A percentile compares a stretch with the other conserved stretches of the same genome.
These are phyloP conservation scores for Apodemia mormo DNA, from an alignment of 2,888 invertebrate species.

Conservation along the genomic window DNA sequence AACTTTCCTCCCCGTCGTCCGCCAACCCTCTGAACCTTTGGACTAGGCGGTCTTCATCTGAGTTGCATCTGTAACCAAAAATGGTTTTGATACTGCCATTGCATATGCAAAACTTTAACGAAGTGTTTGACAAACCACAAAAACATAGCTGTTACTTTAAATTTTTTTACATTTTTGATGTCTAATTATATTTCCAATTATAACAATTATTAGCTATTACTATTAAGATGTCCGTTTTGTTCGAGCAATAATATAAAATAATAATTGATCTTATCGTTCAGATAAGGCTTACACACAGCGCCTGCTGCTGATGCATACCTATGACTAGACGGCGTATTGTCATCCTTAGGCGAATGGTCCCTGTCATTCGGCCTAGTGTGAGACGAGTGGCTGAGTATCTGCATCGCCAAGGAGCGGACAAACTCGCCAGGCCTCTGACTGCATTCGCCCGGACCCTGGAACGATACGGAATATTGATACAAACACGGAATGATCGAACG, in stretches of 20 bases:
- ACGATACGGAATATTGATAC: too few relatives aligned
- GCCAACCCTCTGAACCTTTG: constrained; percentile 57
- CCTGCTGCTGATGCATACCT: constrained; percentile 26
- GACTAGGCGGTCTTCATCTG: constrained; percentile 59
- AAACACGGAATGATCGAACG: too few relatives aligned
- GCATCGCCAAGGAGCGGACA: constrained; percentile 91
- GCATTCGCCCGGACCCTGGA: constrained; percentile 88
- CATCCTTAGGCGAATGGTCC: constrained; percentile 43
- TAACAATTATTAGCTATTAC: too few relatives aligned
- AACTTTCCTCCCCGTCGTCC: constrained; percentile 68
- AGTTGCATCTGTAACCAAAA: constrained; percentile 54
- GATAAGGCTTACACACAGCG: too few relatives aligned
- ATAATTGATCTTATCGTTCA: too few relatives aligned
- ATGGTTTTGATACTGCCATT: neutral
- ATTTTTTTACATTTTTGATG: too few relatives aligned
- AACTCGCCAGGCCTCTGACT: constrained; percentile 93
- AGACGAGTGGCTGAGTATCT: constrained; percentile 88
- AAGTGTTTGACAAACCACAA: too few relatives aligned
- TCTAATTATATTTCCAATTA: too few relatives aligned
- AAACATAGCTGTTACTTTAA: too few relatives aligned
- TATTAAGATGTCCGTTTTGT: too few relatives aligned
- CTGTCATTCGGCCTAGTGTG: constrained; percentile 54
- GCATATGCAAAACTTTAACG: too few relatives aligned
- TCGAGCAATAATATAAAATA: too few relatives aligned
- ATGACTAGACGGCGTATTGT: constrained; percentile 41